Evolutionary conservation across 1,140 invertebrate genomes (phyloP), one percentile per base, ranked within the genome.

Genomic region (Meteorus sp.): DNA sequence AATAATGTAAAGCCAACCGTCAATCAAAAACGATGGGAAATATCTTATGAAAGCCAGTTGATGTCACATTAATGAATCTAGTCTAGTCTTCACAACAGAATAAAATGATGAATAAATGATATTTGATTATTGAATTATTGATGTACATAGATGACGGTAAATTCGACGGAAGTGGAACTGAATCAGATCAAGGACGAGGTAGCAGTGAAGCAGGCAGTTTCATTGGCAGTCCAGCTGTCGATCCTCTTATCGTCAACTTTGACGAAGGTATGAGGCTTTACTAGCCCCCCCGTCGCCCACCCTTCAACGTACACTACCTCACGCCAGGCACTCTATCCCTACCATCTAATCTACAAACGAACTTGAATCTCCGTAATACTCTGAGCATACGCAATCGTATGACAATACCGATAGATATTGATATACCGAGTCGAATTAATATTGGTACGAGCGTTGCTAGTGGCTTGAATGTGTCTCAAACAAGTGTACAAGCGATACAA

Each of bases 201-300:
- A 77, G 76, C 68, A 79, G 74, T 45, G 77, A 81, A 50, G 74
- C 77, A 15, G 70, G 75, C 23, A 78, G 74, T 64, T 80, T 77
- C 67, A 79, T 76, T 45, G 73, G 74, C 65, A 68, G 79, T 74
- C 78, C 78, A 68, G 67, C 78, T 62, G 84, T 87, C 43, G 86
- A 88, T 70, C 83, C 85, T 57, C 81, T 89, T 63, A 87, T 88
- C 65, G 86, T 88, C 66, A 88, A 85, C 81, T 88, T 89, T 75
- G 87, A 88, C 82, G 87, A 89, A 87, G 87, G 87, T 87, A 88
- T 88, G 86, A 84, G 85, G 72, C 83, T 89, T 78, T 87, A 86
- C 82, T 87, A 81, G 78, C 78, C 77, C 78, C 76, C 77, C 73
- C 76, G 76, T 71, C 76, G 76, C 69, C 71, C 74, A 70, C 76